Base-by-base conservation (phyloP, 2,113 vertebrate species). In the Polyodon spathula region DNA sequence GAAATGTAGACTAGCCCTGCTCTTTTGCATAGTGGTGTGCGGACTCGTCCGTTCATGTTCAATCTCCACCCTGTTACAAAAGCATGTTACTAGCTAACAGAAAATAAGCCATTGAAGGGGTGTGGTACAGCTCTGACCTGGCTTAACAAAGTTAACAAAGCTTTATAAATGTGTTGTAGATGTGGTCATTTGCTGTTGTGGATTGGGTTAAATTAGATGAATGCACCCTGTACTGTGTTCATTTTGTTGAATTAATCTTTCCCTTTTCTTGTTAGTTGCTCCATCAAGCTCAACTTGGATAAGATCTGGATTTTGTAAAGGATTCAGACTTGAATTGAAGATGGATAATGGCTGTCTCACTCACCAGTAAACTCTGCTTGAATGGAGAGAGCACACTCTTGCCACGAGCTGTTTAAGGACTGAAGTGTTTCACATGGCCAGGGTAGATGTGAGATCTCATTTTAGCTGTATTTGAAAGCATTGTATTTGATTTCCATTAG, bases 381-480 rank as follows among this genome's bases (percentile, higher is more conserved):
- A 50, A 37, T 59, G 7, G 27, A 6, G 17, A 59, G 17, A 59
- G 48, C 27, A 59, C 58, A 43, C 37, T 16, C 27, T 50, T 38
- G 17, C 43, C 58, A 50, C 43, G 38, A 38, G 42, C 11, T 50
- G 16, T 39, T 50, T 14, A 48, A 50, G 43, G 58, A 50, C 48
- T 59, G 48, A 59, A 59, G 43, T 38, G 41, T 58, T 44, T 6
- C 40, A n/a, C 41, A 48, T 48, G 16, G 46, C 44, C 43, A 15
- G 44, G 9, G 56, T 44, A 15, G 56, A 59, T 38, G 42, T 14
- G 12, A 48, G 48, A 50, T 39, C 40, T 27, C 8, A 58, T 58
- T 58, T 50, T 50, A 17, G n/a, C 14, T 42, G 56, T 43, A 37
- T 27, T 27, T 27, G 8, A 58, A 58, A 58, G 10, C 56, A 58